These are phyloP conservation scores for Pteronotus mesoamericanus DNA, from an alignment of 2,797 vertebrate genomes.

Conservation along the genomic window DNA sequence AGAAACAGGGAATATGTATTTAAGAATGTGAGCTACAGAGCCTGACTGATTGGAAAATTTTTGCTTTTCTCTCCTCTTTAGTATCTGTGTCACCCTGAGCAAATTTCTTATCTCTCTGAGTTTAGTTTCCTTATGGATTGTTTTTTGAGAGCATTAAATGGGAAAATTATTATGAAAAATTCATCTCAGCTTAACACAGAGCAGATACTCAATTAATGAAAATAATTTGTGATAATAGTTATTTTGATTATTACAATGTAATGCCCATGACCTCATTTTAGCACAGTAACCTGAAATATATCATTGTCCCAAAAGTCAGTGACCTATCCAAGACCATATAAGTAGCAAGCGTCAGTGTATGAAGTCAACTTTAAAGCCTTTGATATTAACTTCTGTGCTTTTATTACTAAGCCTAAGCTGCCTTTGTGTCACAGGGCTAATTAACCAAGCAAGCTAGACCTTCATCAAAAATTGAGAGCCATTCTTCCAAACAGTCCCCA, in stretches of 20 bases:
- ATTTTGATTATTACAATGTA: background rate
- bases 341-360: background rate
- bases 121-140: background rate
- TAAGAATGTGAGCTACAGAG: background rate
- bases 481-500: constrained; percentile 21
- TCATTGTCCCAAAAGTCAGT: background rate
- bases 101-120: background rate
- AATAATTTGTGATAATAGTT: background rate
- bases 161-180: background rate
- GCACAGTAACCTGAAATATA: background rate
- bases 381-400: constrained; percentile 23
- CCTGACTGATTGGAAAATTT: background rate
- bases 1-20: background rate
- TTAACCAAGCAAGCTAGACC: background rate
- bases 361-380: constrained; percentile 16
- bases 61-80: background rate
- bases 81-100: background rate
- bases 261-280: background rate
- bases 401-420: background rate
- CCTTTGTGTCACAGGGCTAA: background rate
- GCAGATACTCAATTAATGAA: background rate
- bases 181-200: background rate
- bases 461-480: background rate
- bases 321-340: background rate
- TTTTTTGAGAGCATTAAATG: background rate